Conservation (phyloP, 2,113 vertebrate species). For the Progne subis region DNA sequence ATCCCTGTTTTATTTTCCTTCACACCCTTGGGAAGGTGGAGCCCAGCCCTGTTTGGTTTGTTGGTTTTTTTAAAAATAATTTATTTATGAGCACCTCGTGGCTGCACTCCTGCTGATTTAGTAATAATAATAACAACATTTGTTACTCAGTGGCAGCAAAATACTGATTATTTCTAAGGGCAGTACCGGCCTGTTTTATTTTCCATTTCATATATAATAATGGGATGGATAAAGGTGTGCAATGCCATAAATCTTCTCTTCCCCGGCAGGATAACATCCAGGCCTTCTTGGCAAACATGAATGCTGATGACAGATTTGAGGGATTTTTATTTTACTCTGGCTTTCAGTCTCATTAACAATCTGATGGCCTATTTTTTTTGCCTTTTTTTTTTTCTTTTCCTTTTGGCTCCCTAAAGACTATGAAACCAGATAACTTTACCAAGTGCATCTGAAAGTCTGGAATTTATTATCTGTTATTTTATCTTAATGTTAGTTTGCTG, state of each 20-base stretch:
- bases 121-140: conserved; percentile 11
- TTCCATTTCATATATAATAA: conserved; percentile 39
- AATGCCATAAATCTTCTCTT: conserved; percentile 30
- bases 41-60: neutral
- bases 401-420: neutral
- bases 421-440: neutral
- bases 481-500: neutral
- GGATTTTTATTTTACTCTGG: conserved; percentile 45
- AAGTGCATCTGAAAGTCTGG: conserved; percentile 8
- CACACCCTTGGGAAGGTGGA: neutral
- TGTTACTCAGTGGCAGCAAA: conserved; percentile 29
- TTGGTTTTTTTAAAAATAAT: neutral
- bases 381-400: neutral
- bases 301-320: conserved; percentile 32
- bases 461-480: conserved; percentile 36
- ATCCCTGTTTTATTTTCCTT: neutral
- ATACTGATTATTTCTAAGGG: conserved; percentile 40
- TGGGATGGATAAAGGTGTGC: conserved; percentile 31
- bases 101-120: neutral
- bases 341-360: conserved; percentile 59
- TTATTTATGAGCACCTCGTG: neutral
- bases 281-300: conserved; percentile 35
- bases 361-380: neutral
- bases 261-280: conserved; percentile 24
- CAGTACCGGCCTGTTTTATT: neutral